Base-by-base conservation (phyloP, 2,113 vertebrate genomes). In the Urocolius indicus region DNA sequence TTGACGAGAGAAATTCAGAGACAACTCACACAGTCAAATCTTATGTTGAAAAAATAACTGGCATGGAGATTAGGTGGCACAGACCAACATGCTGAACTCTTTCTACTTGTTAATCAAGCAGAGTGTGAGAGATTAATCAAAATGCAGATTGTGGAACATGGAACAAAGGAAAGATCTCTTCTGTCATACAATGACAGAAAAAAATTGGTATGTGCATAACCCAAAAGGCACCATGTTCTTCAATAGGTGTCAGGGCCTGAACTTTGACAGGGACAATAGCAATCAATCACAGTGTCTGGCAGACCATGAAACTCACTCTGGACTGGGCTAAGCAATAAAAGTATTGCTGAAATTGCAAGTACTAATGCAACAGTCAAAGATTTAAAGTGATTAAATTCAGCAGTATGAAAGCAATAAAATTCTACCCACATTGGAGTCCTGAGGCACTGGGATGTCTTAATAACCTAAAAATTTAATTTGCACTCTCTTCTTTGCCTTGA, bases 1-100 rank as follows among this genome's bases (percentile, higher is more conserved):
- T 18, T 77, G 86, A 97, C 92, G 82, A 91, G 93, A 96, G 97
- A 88, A 96, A 93, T 93, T 94, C 96, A 96, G 87, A 93, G 94
- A 89, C 79, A 93, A 95, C 92, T 83, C 89, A 91, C 69, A 92
- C 66, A 94, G 86, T 92, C 74, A 96, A 90, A 92, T 95, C 96
- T 93, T 85, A 85, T 67, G 85, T 82, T 67, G 90, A 95, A 97
- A 97, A 97, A 96, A 96, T 92, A 97, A 97, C 86, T 95, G 94
- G 45, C 78, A 92, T 84, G 90, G 94, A 96, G 89, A 94, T 96
- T 80, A 80, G 84, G 92, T 84, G 93, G 93, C 92, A 95, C 78
- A 90, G 91, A 95, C 85, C 55, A 96, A 97, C 97, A 96, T 1
- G 4, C 13, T 74, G 67, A n/a, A 61, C 20, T 79, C 34, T 48